Evolutionary conservation across 1,140 invertebrate genomes (phyloP), one percentile per base, ranked within the genome.

Genomic region (Drosophila novamexicana): DNA sequence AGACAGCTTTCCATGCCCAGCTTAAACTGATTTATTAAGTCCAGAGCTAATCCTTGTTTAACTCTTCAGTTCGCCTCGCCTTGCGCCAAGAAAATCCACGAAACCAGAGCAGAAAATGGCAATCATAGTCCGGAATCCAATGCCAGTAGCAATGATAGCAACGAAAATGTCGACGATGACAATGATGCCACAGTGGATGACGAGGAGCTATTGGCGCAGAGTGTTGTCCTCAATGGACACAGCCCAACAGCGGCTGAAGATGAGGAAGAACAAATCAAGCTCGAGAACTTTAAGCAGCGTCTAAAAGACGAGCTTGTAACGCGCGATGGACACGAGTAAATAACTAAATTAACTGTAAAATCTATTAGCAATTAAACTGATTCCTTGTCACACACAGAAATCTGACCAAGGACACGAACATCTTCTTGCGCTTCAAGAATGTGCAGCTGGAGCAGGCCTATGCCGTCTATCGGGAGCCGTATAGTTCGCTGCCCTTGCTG

Each of bases 231-330:
- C 12, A 84, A 91, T 52, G 77, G 63, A 14, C 74, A 65, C 10
- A 69, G 76, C 36, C 61, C 56, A 44, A 53, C 54, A 29, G 52
- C 50, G 12, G 65, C 47, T 1, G 92, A 88, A 62, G 91, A 93
- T 65, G 90, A 92, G 50, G 90, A 93, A 62, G 91, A 92, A 44
- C 91, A 93, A 61, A 92, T 92, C 47, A 94, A 94, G 58, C 94
- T 95, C 78, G 95, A 96, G 75, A 95, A 96, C 69, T 97, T 96
- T 79, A 95, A 96, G 82, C 93, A 94, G 74, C 93, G 96, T 66
- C 93, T 98, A 62, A 94, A 96, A 79, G 95, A 97, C 91, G 97
- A 98, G 90, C 94, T 98, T 18, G 95, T 97, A 63, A 96, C 95
- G 81, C 94, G 96, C 91, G 96, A 97, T 93, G 95, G 95, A 39